Conservation (phyloP, 2,888 invertebrate species). For the Dermolepida albohirtum region DNA sequence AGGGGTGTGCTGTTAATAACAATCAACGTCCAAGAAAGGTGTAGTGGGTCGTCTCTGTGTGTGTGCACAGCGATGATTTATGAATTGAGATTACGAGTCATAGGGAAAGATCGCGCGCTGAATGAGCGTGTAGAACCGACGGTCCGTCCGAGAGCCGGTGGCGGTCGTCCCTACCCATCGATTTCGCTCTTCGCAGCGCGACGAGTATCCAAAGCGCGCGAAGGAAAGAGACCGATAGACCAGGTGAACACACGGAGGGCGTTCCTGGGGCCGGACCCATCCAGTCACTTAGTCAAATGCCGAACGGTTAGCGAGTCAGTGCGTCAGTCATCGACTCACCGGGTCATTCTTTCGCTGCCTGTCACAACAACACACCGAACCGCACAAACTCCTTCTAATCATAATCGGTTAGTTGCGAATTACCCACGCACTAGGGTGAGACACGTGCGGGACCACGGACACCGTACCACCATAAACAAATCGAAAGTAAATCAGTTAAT, state of each 20-base stretch:
- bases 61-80: too few species aligned
- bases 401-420: neutral
- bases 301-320: conserved; percentile 58
- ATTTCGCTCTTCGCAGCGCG: conserved; percentile 50
- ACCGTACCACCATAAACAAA: too few species aligned
- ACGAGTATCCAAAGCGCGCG: neutral
- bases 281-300: conserved; percentile 64
- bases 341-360: conserved; percentile 37
- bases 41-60: too few species aligned
- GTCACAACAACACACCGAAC: conserved; percentile 52
- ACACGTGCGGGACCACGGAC: too few species aligned
- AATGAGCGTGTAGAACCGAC: conserved; percentile 56
- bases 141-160: conserved; percentile 41
- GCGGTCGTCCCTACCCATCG: conserved; percentile 56
- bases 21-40: too few species aligned
- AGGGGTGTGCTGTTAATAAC: too few species aligned
- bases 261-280: conserved; percentile 60
- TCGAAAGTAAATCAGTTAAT: too few species aligned
- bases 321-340: conserved; percentile 51
- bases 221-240: conserved; percentile 25
- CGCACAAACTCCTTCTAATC: conserved; percentile 19
- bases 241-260: conserved; percentile 64
- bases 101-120: too few species aligned
- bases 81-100: too few species aligned
- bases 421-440: too few species aligned